These are phyloP conservation scores for Electrona antarctica DNA, from an alignment of 2,113 vertebrate genomes.

Conservation along the genomic window DNA sequence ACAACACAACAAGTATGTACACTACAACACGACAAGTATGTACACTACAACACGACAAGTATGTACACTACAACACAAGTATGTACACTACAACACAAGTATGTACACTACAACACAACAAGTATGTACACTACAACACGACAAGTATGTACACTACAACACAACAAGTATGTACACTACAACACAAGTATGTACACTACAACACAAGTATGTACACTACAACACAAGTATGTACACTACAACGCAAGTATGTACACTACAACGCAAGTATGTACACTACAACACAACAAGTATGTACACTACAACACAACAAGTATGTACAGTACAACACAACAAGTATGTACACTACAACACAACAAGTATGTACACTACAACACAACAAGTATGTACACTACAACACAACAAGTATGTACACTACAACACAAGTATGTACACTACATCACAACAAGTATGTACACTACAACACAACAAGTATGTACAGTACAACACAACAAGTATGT, in stretches of 20 bases:
- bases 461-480: too few species aligned
- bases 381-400: conserved; percentile 81
- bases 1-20: conserved; percentile 86
- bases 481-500: too few species aligned
- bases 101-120: conserved; percentile 73
- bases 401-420: conserved; percentile 84
- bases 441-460: conserved; percentile 87
- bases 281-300: conserved; percentile 86
- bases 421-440: too few species aligned
- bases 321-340: too few species aligned
- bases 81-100: conserved; percentile 83
- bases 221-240: conserved; percentile 83
- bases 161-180: conserved; percentile 86
- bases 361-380: conserved; percentile 79
- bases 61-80: conserved; percentile 83
- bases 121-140: conserved; percentile 82
- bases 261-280: conserved; percentile 84
- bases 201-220: conserved; percentile 83
- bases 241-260: conserved; percentile 84
- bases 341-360: conserved; percentile 82
- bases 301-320: too few species aligned
- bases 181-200: conserved; percentile 83
- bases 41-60: conserved; percentile 83
- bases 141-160: conserved; percentile 83
- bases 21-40: conserved; percentile 83